Evolutionary conservation across 2,113 vertebrate genomes (phyloP).

Genomic region (Amblyopsis rosae): DNA sequence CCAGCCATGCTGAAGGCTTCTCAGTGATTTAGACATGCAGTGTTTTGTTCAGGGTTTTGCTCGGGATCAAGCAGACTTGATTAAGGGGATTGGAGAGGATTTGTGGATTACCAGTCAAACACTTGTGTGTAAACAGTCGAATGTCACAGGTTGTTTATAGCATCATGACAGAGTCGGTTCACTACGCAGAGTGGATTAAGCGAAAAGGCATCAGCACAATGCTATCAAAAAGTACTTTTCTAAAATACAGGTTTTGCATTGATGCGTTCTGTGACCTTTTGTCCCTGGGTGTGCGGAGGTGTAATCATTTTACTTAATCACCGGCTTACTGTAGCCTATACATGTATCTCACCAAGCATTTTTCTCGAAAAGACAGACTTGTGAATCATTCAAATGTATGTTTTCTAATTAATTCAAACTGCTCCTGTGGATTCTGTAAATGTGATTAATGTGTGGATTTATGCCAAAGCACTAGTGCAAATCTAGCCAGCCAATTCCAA

Average conservation of each 20-base stretch:
- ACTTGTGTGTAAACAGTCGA: conserved; percentile 75
- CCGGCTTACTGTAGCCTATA: too few species aligned
- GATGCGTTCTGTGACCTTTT: too few species aligned
- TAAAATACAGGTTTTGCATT: background rate
- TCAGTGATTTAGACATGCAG: conserved; percentile 37
- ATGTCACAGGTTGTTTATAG: conserved; percentile 70
- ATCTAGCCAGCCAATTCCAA: background rate
- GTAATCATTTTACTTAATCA: too few species aligned
- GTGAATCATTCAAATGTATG: too few species aligned
- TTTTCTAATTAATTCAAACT: too few species aligned
- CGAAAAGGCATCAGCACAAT: conserved; percentile 34
- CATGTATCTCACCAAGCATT: too few species aligned
- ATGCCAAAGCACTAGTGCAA: background rate
- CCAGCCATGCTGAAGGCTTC: conserved; percentile 11
- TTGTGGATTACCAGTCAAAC: conserved; percentile 69
- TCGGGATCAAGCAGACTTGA: conserved; percentile 69
- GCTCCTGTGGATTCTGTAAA: background rate
- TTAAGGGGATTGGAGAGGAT: conserved; percentile 73
- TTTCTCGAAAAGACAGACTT: too few species aligned
- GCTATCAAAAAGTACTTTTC: background rate
- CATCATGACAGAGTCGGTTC: conserved; percentile 58
- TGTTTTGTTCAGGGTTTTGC: conserved; percentile 56
- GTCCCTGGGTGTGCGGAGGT: too few species aligned
- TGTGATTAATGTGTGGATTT: background rate
- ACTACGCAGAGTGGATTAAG: conserved; percentile 65